Conservation (phyloP, 2,888 invertebrate genomes). For the Thera britannica region DNA sequence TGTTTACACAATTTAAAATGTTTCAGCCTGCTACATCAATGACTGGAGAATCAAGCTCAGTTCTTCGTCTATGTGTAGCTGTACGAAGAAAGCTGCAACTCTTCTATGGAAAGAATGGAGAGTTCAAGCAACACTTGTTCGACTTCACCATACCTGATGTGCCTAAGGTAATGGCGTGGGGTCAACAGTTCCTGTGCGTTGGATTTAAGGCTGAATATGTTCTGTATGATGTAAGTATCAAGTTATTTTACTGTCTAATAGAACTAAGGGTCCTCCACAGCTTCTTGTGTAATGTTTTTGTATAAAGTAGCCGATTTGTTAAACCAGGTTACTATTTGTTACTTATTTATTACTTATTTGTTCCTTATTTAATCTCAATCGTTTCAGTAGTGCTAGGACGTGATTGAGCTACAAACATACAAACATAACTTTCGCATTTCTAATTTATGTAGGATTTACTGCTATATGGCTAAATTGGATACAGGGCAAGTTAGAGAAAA, state of each 20-base stretch:
- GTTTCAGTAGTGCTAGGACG: too few relatives aligned
- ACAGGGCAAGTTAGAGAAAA: too few relatives aligned
- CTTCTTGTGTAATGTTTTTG: too few relatives aligned
- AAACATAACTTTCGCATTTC: too few relatives aligned
- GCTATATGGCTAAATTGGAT: too few relatives aligned
- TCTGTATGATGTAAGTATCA: constrained; percentile 87
- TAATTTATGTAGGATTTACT: too few relatives aligned
- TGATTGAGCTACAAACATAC: too few relatives aligned
- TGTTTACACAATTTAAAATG: not conserved
- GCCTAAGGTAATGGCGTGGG: constrained; percentile 93
- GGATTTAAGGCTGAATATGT: constrained; percentile 94
- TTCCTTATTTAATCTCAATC: too few relatives aligned
- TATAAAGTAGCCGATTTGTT: too few relatives aligned
- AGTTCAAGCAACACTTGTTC: constrained; percentile 89
- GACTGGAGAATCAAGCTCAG: constrained; percentile 90
- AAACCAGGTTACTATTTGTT: too few relatives aligned
- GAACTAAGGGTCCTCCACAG: too few relatives aligned
- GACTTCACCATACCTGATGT: constrained; percentile 92
- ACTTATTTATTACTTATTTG: too few relatives aligned
- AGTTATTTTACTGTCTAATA: not conserved
- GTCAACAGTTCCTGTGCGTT: constrained; percentile 92
- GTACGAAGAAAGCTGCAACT: constrained; percentile 93
- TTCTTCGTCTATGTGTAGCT: constrained; percentile 94
- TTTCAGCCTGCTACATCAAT: constrained; percentile 70
- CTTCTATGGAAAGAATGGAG: constrained; percentile 94